Percentiles rank a stretch among this genome's conserved stretches.
phyloP scores from a whole-genome alignment of 92 coral and sea anemone genomes.

The Porites rus region DNA sequence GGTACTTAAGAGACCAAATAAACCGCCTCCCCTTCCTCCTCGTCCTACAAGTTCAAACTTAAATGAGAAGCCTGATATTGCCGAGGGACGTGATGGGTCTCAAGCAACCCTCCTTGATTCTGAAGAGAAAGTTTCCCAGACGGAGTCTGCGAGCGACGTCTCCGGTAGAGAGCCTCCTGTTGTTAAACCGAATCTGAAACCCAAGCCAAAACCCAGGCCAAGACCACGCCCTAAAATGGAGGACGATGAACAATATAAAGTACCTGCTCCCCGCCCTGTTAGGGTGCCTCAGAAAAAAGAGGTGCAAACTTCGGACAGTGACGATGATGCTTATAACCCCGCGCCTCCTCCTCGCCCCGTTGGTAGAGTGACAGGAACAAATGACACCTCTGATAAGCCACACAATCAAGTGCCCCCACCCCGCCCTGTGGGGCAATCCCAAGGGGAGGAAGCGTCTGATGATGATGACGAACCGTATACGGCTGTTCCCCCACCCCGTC shows the following conservation, averaged over 20 bases:
- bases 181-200: constrained; percentile 60
- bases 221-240: constrained; percentile 40
- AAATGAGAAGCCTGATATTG: neutral
- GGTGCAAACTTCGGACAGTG: neutral
- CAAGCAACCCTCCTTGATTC: constrained; percentile 10
- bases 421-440: constrained; percentile 4
- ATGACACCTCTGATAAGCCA: neutral
- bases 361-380: neutral
- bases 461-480: neutral
- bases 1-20: neutral
- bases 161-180: constrained; percentile 17
- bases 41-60: constrained; percentile 35
- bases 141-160: neutral
- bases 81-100: constrained; percentile 14
- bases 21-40: constrained; percentile 60
- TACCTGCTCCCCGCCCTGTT: neutral
- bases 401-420: constrained; percentile 15
- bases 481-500: constrained; percentile 27
- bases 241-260: neutral
- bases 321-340: neutral
- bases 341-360: neutral
- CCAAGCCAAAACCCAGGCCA: constrained; percentile 84
- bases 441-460: neutral
- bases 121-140: too few species aligned
- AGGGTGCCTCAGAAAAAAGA: neutral